phyloP scores from a whole-genome alignment of 2,113 vertebrate genomes.

The Erinaceus europaeus region DNA sequence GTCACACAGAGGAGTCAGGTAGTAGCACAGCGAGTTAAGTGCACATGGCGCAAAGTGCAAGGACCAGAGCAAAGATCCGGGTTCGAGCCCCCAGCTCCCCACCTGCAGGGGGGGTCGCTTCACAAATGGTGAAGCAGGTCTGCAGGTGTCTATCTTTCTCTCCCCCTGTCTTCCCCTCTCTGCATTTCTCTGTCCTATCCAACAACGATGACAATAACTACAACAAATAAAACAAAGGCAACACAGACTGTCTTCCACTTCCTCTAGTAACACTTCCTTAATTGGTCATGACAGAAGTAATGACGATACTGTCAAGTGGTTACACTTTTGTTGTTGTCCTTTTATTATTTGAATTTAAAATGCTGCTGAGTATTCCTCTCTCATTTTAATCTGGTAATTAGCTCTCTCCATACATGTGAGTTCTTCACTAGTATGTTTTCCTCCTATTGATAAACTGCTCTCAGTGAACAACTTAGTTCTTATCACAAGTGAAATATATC shows the following conservation, averaged over 20 bases:
- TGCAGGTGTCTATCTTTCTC: too few relatives aligned
- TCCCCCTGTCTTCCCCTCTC: too few relatives aligned
- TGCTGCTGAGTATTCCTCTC: neutral
- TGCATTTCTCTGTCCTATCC: too few relatives aligned
- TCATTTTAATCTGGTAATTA: neutral
- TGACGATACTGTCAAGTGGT: neutral
- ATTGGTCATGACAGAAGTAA: constrained; percentile 18
- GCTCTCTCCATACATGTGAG: neutral
- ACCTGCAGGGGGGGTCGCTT: too few relatives aligned
- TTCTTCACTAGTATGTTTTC: neutral
- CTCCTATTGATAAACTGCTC: neutral
- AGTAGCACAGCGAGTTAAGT: too few relatives aligned
- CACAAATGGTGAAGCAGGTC: too few relatives aligned
- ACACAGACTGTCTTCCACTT: too few relatives aligned
- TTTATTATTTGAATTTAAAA: constrained; percentile 27
- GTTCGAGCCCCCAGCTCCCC: too few relatives aligned
- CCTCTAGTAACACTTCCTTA: neutral
- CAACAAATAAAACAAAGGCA: too few relatives aligned
- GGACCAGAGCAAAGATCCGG: too few relatives aligned
- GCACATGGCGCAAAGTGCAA: too few relatives aligned
- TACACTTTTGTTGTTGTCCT: neutral
- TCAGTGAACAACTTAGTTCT: neutral
- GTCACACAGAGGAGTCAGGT: neutral
- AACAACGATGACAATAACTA: too few relatives aligned
- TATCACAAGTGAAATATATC: constrained; percentile 4